Conservation (phyloP, 2,797 vertebrate genomes). For the Gymnothorax javanicus region DNA sequence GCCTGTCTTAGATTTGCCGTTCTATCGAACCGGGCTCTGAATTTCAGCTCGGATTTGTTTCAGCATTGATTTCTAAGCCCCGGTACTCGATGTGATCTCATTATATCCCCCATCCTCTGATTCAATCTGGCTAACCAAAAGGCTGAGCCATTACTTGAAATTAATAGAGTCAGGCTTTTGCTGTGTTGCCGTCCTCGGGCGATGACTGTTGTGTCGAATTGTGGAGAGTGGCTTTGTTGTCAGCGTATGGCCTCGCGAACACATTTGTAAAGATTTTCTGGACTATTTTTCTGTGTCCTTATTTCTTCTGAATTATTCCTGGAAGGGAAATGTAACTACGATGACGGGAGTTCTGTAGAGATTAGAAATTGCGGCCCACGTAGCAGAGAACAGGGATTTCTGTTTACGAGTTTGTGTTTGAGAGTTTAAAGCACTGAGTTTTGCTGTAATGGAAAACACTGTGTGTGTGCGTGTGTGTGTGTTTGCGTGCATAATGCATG, state of each 20-base stretch:
- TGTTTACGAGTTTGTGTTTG: neutral
- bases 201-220: neutral
- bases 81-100: neutral
- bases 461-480: neutral
- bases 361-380: neutral
- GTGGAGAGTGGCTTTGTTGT: neutral
- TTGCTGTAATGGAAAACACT: neutral
- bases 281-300: neutral
- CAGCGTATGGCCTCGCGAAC: neutral
- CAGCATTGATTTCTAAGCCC: neutral
- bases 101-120: neutral
- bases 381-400: neutral
- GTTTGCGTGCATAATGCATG: neutral
- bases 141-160: neutral
- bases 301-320: neutral
- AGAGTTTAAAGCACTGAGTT: neutral
- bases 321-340: neutral
- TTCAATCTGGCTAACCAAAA: neutral
- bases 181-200: neutral
- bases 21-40: neutral
- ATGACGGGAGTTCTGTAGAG: neutral
- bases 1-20: neutral
- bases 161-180: neutral
- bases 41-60: neutral
- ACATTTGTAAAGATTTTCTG: neutral